A percentile compares a stretch with the other conserved stretches of the same genome.
phyloP scores from a whole-genome alignment of 2,113 vertebrate species.

The Cyprinodon tularosa region DNA sequence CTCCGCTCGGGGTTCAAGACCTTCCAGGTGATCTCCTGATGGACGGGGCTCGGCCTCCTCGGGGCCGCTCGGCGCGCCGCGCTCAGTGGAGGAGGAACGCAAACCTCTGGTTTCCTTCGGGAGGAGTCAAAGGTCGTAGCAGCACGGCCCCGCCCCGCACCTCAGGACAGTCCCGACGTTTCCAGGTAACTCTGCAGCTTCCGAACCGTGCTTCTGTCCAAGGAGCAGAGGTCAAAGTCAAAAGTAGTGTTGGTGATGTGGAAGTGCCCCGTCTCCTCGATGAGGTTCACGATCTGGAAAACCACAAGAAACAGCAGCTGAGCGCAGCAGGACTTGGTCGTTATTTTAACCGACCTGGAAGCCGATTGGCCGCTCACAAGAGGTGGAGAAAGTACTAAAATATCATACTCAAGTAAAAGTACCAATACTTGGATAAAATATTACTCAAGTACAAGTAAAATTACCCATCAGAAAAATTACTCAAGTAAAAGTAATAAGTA shows the following conservation, averaged over 20 bases:
- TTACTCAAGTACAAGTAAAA: too few species aligned
- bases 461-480: too few species aligned
- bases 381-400: too few species aligned
- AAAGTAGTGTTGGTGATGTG: conserved; percentile 99
- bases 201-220: conserved; percentile 96
- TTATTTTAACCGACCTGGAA: too few species aligned
- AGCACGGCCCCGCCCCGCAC: conserved; percentile 74
- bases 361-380: too few species aligned
- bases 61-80: neutral
- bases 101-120: conserved; percentile 68
- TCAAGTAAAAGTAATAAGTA: too few species aligned
- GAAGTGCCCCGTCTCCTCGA: conserved; percentile 99
- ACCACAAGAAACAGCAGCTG: conserved; percentile 11
- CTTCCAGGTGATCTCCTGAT: conserved; percentile 89
- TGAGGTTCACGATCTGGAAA: conserved; percentile 95
- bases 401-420: too few species aligned
- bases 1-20: conserved; percentile 82
- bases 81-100: neutral
- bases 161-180: conserved; percentile 90
- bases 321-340: neutral
- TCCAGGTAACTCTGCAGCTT: conserved; percentile 98
- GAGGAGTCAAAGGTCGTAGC: conserved; percentile 57
- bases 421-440: too few species aligned
- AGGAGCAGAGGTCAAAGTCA: conserved; percentile 98
- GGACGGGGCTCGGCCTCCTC: conserved; percentile 77